phyloP scores from a whole-genome alignment of 2,113 vertebrate species.

The Ptychochromis oligacanthus region DNA sequence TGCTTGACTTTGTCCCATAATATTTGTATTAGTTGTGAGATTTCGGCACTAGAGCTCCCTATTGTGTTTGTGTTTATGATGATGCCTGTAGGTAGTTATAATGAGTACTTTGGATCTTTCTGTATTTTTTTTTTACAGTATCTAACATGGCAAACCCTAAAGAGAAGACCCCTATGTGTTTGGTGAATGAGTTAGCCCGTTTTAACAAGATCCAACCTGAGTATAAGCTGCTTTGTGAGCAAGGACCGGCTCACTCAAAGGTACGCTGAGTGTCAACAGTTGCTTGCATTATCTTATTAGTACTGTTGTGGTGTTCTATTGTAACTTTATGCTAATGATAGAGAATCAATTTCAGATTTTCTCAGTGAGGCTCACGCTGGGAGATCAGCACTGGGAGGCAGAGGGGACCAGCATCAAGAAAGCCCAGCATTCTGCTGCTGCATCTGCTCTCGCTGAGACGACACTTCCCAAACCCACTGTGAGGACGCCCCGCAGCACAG shows the following conservation, averaged over 20 bases:
- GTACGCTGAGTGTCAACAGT: constrained; percentile 62
- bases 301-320: neutral
- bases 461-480: constrained; percentile 88
- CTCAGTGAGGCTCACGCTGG: constrained; percentile 90
- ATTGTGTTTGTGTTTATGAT: neutral
- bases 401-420: constrained; percentile 96
- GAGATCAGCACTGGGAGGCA: constrained; percentile 93
- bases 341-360: constrained; percentile 82
- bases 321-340: neutral
- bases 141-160: constrained; percentile 98
- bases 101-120: constrained; percentile 5
- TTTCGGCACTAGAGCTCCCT: too few relatives aligned
- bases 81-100: neutral
- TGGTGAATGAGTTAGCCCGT: constrained; percentile 99
- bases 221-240: constrained; percentile 94
- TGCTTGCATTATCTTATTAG: neutral
- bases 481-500: constrained; percentile 86
- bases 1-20: neutral
- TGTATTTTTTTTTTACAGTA: constrained; percentile 75
- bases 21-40: neutral
- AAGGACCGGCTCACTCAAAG: constrained; percentile 95
- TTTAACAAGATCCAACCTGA: constrained; percentile 96
- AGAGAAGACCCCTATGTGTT: constrained; percentile 98
- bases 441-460: constrained; percentile 89
- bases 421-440: constrained; percentile 91